phyloP scores from a whole-genome alignment of 2,888 invertebrate species.

The Watsonalla cultraria region DNA sequence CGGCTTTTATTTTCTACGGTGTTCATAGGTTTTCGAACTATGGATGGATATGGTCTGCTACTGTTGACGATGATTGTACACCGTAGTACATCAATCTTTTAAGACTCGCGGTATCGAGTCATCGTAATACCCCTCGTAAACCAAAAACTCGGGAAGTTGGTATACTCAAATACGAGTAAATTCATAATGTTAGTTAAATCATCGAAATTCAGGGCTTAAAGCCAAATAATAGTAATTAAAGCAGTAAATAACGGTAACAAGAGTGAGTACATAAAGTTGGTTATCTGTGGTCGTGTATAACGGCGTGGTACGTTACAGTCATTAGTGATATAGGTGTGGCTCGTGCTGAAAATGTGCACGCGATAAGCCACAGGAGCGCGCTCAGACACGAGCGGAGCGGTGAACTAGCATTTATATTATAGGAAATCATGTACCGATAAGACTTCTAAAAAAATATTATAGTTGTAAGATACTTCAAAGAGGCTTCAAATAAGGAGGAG shows the following conservation, averaged over 20 bases:
- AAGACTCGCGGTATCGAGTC: too few species aligned
- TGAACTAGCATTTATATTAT: not conserved
- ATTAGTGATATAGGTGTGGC: slow-evolving; percentile 58
- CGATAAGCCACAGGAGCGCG: slow-evolving; percentile 32
- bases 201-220: slow-evolving; percentile 5
- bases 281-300: slow-evolving; percentile 31
- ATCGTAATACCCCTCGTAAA: too few species aligned
- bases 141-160: too few species aligned
- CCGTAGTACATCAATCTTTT: too few species aligned
- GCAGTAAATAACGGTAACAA: slow-evolving; percentile 29
- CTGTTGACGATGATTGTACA: too few species aligned
- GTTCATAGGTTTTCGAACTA: too few species aligned
- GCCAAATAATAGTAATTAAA: slow-evolving; percentile 15
- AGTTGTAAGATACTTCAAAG: too few species aligned
- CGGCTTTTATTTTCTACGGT: too few species aligned
- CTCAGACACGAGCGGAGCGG: slow-evolving; percentile 21
- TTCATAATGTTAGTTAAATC: not conserved
- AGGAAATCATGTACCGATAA: not conserved
- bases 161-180: not conserved
- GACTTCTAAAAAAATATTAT: too few species aligned
- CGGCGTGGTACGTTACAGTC: slow-evolving; percentile 40
- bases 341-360: slow-evolving; percentile 46
- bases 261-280: slow-evolving; percentile 26
- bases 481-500: too few species aligned
- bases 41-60: too few species aligned